Evolutionary conservation across 1,140 invertebrate genomes (phyloP), one percentile per base, ranked within the genome.

Genomic region (Scaptomyza hsui): DNA sequence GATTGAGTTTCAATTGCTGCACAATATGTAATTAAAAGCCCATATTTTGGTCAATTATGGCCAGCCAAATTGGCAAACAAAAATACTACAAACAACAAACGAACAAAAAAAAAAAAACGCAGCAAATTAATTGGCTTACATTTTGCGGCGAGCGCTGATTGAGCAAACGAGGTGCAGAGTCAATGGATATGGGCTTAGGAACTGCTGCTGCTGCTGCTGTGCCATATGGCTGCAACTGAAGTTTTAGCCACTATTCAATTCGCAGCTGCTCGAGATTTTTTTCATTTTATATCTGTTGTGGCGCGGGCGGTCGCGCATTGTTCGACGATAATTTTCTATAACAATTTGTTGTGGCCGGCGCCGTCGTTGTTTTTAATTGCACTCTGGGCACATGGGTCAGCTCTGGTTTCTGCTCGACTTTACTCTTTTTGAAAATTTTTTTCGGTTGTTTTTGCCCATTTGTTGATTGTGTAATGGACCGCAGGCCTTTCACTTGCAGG

Each of bases 21-120:
- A 78, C 72, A 79, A 68, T 74, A 64, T 49, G 71, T 72, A 88
- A 88, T 88, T 88, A 88, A 88, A 88, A 82, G 75, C 21, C 74
- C 82, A 88, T 88, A 88, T 82, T 88, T 71, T 55, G 73, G 64
- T 56, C 74, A 63, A 86, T 86, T 80, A 80, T 70, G 51, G 61
- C 39, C 64, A 47, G 65, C 59, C 47, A 56, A 77, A 74, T 77
- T 80, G 82, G 48, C 78, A 64, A 74, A 21, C 56, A 41, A 29
- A 62, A 62, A 12, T 1, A 13, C 3, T 3, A 55, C 24, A 7
- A 42, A 7, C 51, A 41, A 13, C 39, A 3, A 44, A 24, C 1
- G 49, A 29, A 24, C 3, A 71, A 29, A 37, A 62, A 48, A 62
- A 48, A 55, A 51, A 53, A 37, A 12, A 37, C 15, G 16, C 44